Evolutionary conservation across 2,113 vertebrate species (phyloP), one percentile per base, ranked within the genome.

Genomic region (Butorides virescens): DNA sequence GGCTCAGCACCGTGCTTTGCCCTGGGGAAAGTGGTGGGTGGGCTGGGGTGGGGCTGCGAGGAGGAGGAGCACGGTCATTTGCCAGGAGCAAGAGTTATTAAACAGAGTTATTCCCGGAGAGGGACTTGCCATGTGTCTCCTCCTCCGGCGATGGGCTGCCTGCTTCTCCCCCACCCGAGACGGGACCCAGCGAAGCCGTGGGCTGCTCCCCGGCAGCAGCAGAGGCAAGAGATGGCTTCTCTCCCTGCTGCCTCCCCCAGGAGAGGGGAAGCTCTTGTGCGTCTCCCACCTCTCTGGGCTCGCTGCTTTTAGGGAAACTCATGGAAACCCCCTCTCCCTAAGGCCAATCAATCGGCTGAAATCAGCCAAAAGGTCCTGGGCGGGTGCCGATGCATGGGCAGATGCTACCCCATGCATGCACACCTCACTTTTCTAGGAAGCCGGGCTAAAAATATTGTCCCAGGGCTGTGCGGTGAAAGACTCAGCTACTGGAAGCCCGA

Each of bases 351-450:
- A 10, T 12, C 1, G 6, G 15, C 39, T 47, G 56, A 23, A 72
- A 37, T 7, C 2, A 5, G 34, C 66, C 11, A 0, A 61, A 70
- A 32, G 84, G 46, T 42, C 62, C 62, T 7, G 52, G 61, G 44
- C 20, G 5, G 53, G 36, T 1, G 1, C 25, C 4, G 1, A 30
- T 6, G 53, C 15, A 3, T 2, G 1, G 46, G 63, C 53, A 68
- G 84, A 36, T 1, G 3, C 46, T 36, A 63, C 46, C 47, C 56
- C 5, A 1, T 18, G 15, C 8, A 4, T 46, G 46, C 61, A 42
- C 61, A 55, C 55, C 50, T 75, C 4, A 5, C 22, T 95, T 92
- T 80, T 92, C 73, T 56, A 87, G 73, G 82, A 92, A 92, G 37
- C 16, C 4, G 25, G 39, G 62, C 81, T 94, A 90, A 79, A 94